phyloP scores from a whole-genome alignment of 2,113 vertebrate species.

The Cottus gobio region DNA sequence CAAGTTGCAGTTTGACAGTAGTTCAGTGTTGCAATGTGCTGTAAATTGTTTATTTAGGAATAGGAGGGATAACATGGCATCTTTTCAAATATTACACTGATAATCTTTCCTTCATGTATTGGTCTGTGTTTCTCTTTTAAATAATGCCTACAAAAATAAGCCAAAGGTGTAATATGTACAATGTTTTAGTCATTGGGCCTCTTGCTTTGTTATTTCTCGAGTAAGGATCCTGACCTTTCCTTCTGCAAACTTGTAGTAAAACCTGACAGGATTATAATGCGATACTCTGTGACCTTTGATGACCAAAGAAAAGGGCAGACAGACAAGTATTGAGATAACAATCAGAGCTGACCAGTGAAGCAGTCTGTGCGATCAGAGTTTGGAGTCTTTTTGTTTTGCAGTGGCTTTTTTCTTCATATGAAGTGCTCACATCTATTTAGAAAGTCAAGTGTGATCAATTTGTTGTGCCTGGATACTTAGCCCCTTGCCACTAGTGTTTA shows the following conservation, averaged over 20 bases:
- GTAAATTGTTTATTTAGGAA: background rate
- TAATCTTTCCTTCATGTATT: background rate
- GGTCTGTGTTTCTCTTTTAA: background rate
- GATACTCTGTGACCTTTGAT: slow-evolving; percentile 53
- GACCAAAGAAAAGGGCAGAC: slow-evolving; percentile 50
- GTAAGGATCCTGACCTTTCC: slow-evolving; percentile 63
- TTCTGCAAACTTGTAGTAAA: slow-evolving; percentile 52
- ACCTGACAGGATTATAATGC: slow-evolving; percentile 62
- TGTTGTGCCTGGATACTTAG: no score
- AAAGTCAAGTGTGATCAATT: background rate
- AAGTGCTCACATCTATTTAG: background rate
- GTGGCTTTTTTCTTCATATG: background rate
- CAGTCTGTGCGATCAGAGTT: slow-evolving; percentile 62
- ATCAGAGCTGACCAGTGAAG: slow-evolving; percentile 54
- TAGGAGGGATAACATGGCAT: background rate
- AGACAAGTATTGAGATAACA: slow-evolving; percentile 29
- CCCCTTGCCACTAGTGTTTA: background rate
- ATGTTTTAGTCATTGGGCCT: slow-evolving; percentile 29
- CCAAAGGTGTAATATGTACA: slow-evolving; percentile 10
- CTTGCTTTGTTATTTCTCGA: slow-evolving; percentile 32
- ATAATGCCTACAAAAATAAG: slow-evolving; percentile 1
- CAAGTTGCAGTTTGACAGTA: slow-evolving; percentile 21
- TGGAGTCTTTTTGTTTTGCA: slow-evolving; percentile 36
- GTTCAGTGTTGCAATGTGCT: background rate
- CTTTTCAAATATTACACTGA: background rate